phyloP scores from a whole-genome alignment of 2,888 invertebrate species.

The Adelphocoris suturalis region DNA sequence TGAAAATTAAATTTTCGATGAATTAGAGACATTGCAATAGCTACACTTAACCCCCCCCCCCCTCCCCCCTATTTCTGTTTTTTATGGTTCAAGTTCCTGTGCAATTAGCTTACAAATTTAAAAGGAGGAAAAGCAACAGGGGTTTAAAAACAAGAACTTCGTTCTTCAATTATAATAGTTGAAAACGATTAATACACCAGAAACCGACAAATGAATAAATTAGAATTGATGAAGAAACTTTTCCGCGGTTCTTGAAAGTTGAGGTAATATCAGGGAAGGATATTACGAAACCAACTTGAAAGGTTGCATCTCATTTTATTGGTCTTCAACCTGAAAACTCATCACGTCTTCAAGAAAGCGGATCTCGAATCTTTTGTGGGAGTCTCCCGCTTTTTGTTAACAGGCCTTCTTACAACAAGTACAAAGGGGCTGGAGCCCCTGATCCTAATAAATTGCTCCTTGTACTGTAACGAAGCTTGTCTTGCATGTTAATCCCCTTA shows the following conservation, averaged over 20 bases:
- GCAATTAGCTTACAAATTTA: neutral
- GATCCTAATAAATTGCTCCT: slow-evolving; percentile 53
- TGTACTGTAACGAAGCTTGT: slow-evolving; percentile 33
- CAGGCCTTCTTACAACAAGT: neutral
- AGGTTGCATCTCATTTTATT: neutral
- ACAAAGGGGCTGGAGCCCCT: slow-evolving; percentile 15
- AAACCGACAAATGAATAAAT: no score
- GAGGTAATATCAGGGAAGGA: neutral
- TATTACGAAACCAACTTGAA: neutral
- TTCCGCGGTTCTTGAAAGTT: no score
- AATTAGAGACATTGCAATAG: no score
- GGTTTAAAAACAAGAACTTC: neutral
- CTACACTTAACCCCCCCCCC: no score
- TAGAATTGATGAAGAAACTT: no score
- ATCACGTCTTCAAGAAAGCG: neutral
- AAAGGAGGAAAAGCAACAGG: no score
- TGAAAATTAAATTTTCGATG: no score
- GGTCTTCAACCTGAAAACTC: neutral
- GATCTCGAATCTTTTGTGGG: neutral
- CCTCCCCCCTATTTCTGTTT: no score
- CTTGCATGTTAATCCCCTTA: slow-evolving; percentile 49
- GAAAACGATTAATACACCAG: neutral
- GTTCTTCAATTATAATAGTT: neutral
- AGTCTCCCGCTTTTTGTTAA: neutral
- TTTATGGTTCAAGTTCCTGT: no score